phyloP scores from a whole-genome alignment of 2,113 vertebrate genomes.

The Machaerirhynchus nigripectus region DNA sequence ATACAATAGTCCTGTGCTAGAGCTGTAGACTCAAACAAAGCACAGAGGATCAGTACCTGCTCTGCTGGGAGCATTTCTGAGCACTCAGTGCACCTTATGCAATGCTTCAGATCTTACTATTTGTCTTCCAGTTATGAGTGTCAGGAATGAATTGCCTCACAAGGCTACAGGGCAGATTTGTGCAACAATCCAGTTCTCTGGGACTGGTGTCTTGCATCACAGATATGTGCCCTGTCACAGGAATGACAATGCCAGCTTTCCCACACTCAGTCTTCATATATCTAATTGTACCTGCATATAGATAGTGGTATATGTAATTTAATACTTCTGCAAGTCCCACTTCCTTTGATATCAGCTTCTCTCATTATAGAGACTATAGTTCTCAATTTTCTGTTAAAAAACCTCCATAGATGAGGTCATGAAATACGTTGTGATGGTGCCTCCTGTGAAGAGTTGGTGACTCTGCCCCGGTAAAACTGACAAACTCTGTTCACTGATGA shows the following conservation, averaged over 20 bases:
- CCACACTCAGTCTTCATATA: not conserved
- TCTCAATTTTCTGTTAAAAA: not conserved
- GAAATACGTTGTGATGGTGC: not conserved
- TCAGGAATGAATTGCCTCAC: not conserved
- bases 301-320: not conserved
- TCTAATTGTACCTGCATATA: not conserved
- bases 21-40: not conserved
- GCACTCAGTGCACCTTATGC: not conserved
- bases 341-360: not conserved
- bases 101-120: not conserved
- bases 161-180: not conserved
- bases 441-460: not conserved
- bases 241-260: not conserved
- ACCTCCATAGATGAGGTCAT: not conserved
- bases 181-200: not conserved
- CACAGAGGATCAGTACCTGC: not conserved
- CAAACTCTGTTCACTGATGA: not conserved
- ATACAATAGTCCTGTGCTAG: not conserved
- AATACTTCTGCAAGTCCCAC: not conserved
- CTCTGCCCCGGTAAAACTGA: not conserved
- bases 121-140: not conserved
- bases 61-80: not conserved
- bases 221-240: not conserved
- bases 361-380: not conserved
- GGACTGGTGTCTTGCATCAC: not conserved